Conservation (phyloP, 30 jellyfish, hydroid and myxozoan species). For the Sanderia malayensis region DNA sequence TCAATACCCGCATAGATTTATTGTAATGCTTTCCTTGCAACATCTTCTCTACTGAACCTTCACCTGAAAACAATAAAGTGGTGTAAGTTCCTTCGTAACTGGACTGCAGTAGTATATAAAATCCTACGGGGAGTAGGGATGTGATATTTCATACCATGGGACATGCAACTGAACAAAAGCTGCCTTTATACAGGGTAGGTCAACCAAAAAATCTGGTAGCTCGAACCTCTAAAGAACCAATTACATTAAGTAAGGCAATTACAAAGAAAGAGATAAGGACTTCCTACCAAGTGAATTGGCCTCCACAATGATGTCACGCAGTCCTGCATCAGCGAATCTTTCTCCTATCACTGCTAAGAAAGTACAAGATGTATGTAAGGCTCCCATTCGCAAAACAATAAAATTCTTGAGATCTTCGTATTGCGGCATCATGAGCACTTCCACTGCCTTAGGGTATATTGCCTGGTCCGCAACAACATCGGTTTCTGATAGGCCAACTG, state of each 20-base stretch:
- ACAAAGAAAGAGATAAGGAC: not conserved
- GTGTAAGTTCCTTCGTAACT: too few species aligned
- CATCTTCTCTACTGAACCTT: slow-evolving; percentile 42
- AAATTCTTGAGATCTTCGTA: slow-evolving; percentile 31
- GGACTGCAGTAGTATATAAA: too few species aligned
- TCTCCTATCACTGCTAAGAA: slow-evolving; percentile 56
- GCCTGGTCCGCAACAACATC: slow-evolving; percentile 57
- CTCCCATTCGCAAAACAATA: slow-evolving; percentile 67
- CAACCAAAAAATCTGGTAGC: too few species aligned
- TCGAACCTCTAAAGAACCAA: too few species aligned
- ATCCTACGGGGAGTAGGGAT: too few species aligned
- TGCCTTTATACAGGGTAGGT: too few species aligned
- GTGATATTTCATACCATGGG: too few species aligned
- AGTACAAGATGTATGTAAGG: slow-evolving; percentile 54
- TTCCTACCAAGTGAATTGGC: slow-evolving; percentile 43
- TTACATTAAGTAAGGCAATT: slow-evolving; percentile 31
- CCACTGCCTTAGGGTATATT: slow-evolving; percentile 64
- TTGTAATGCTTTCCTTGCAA: slow-evolving; percentile 44
- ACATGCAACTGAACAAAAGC: too few species aligned
- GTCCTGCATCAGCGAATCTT: slow-evolving; percentile 64
- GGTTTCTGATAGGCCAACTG: slow-evolving; percentile 42
- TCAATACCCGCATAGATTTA: slow-evolving; percentile 20
- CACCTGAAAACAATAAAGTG: slow-evolving; percentile 30
- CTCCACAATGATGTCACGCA: slow-evolving; percentile 50
- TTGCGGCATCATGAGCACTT: slow-evolving; percentile 50